These are phyloP conservation scores for Pseudolaguvia tuberculata DNA, from an alignment of 2,113 vertebrate genomes.

Conservation along the genomic window DNA sequence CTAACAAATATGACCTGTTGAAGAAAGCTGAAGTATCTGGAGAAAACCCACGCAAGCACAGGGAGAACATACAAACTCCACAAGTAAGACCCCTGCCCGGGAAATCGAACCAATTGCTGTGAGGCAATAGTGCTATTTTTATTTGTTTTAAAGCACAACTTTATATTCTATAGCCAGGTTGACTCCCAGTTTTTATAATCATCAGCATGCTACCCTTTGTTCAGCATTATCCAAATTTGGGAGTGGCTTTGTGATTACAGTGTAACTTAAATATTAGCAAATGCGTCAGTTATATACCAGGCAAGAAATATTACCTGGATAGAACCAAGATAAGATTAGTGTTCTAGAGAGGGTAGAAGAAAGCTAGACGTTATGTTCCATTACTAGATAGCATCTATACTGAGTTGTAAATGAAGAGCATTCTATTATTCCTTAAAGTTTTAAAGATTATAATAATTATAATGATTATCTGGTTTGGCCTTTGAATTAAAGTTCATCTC, in stretches of 20 bases:
- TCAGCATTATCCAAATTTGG: not conserved
- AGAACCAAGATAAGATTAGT: not conserved
- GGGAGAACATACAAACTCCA: no score
- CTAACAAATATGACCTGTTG: no score
- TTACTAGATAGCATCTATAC: not conserved
- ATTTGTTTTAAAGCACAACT: no score
- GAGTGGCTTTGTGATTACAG: not conserved
- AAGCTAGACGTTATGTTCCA: not conserved
- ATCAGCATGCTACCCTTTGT: not conserved
- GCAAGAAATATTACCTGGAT: not conserved
- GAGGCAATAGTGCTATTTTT: no score
- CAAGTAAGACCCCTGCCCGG: no score
- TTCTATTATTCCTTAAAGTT: no score
- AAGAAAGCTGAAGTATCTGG: no score
- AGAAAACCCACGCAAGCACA: no score
- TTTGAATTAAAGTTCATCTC: no score
- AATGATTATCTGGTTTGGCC: no score
- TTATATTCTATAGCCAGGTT: no score
- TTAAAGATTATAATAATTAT: not conserved
- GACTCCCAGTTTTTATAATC: constrained; percentile 9
- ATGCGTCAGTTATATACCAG: not conserved
- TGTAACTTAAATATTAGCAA: not conserved
- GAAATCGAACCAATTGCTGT: no score
- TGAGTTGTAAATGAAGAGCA: not conserved
- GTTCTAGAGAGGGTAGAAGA: not conserved